Evolutionary conservation across 2,888 invertebrate species (phyloP).

Genomic region (Caenorhabditis sinica): DNA sequence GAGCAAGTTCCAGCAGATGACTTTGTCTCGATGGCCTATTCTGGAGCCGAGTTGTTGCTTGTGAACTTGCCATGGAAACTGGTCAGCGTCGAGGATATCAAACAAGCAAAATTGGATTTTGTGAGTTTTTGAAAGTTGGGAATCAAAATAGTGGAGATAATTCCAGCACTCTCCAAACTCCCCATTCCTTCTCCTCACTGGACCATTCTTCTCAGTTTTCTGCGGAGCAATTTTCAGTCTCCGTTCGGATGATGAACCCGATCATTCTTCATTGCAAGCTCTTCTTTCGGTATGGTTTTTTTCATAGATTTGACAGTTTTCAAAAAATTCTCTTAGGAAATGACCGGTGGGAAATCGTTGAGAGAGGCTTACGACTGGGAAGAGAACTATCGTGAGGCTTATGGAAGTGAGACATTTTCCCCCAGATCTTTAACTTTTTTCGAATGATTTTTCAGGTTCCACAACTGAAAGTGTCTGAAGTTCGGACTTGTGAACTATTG

Average conservation of each 20-base stretch:
- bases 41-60: constrained; percentile 69
- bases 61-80: constrained; percentile 72
- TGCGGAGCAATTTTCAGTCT: constrained; percentile 70
- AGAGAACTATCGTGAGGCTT: constrained; percentile 43
- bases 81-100: constrained; percentile 57
- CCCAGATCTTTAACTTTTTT: neutral
- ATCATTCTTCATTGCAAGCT: constrained; percentile 37
- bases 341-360: constrained; percentile 45
- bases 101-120: constrained; percentile 70
- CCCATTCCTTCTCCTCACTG: constrained; percentile 45
- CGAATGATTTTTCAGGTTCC: constrained; percentile 13
- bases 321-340: constrained; percentile 32
- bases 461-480: constrained; percentile 23
- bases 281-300: constrained; percentile 24
- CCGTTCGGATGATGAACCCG: constrained; percentile 66
- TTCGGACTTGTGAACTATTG: constrained; percentile 8
- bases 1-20: constrained; percentile 75
- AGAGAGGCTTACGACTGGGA: constrained; percentile 55
- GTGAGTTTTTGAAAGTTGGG: constrained; percentile 38
- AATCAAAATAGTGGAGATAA: neutral
- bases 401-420: constrained; percentile 16
- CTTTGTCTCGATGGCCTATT: constrained; percentile 72
- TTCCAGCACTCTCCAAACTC: constrained; percentile 53
- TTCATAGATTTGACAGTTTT: neutral
- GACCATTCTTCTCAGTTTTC: constrained; percentile 62